Evolutionary conservation across 2,888 invertebrate genomes (phyloP).

Genomic region (Elmis aenea): DNA sequence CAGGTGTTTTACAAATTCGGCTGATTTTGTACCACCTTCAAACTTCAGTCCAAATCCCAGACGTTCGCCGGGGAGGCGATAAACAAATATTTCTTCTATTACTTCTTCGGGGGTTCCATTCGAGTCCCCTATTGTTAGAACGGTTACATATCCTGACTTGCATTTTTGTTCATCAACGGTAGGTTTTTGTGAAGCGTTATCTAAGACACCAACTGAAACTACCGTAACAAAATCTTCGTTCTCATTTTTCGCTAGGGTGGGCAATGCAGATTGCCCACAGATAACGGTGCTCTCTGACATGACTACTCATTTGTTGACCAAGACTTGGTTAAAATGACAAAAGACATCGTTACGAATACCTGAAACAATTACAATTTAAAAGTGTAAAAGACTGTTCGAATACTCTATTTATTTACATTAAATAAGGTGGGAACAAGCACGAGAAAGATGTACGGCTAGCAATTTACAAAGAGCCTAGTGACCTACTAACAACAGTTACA

Average conservation of each 20-base stretch:
- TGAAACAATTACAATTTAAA: too few relatives aligned
- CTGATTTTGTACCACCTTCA: constrained; percentile 81
- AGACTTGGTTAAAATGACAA: too few relatives aligned
- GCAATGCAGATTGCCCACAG: background rate
- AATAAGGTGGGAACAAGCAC: too few relatives aligned
- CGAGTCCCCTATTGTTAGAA: constrained; percentile 54
- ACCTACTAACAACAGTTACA: too few relatives aligned
- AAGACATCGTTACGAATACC: too few relatives aligned
- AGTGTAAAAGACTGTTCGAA: too few relatives aligned
- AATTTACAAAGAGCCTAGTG: too few relatives aligned
- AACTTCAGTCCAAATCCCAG: constrained; percentile 89
- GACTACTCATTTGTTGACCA: too few relatives aligned
- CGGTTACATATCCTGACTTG: constrained; percentile 53
- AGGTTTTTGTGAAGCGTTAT: too few relatives aligned
- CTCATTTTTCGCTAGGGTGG: constrained; percentile 17
- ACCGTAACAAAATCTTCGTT: constrained; percentile 56
- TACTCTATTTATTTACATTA: too few relatives aligned
- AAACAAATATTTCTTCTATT: constrained; percentile 72
- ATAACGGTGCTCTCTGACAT: too few relatives aligned
- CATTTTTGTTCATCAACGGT: constrained; percentile 11
- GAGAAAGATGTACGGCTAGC: too few relatives aligned
- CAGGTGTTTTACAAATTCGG: constrained; percentile 73
- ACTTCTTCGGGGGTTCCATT: constrained; percentile 44
- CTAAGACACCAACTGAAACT: constrained; percentile 58
- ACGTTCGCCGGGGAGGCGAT: constrained; percentile 82